These are phyloP conservation scores for Pomatostomus ruficeps DNA, from an alignment of 2,113 vertebrate genomes.

Conservation along the genomic window DNA sequence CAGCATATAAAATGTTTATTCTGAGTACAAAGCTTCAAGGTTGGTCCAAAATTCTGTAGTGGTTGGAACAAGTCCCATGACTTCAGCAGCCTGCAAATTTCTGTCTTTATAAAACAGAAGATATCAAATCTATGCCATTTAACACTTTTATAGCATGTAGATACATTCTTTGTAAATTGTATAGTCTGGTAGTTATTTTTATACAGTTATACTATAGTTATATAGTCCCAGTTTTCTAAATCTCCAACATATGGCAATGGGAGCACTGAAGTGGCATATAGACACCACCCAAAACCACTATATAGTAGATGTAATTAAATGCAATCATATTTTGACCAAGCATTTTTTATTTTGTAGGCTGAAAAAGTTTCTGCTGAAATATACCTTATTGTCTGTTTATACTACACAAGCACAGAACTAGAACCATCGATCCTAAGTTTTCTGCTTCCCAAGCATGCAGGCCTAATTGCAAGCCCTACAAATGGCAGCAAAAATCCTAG, in stretches of 20 bases:
- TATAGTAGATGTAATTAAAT: neutral
- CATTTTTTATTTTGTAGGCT: neutral
- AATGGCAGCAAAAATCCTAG: neutral
- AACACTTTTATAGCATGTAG: neutral
- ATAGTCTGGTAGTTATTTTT: neutral
- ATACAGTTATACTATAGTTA: neutral
- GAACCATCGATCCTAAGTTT: neutral
- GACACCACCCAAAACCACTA: neutral
- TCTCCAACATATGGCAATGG: neutral
- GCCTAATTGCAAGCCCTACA: neutral
- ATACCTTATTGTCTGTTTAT: neutral
- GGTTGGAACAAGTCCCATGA: conserved; percentile 1
- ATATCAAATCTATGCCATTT: neutral
- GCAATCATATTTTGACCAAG: neutral
- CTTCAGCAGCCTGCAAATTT: neutral
- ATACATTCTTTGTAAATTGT: neutral
- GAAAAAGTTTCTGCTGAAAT: neutral
- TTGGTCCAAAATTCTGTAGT: neutral
- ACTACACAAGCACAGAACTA: neutral
- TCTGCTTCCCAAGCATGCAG: neutral
- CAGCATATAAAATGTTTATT: neutral
- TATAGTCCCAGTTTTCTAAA: neutral
- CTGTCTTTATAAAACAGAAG: neutral
- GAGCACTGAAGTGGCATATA: neutral
- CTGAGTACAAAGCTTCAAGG: neutral